Percentiles rank a stretch among this genome's conserved stretches.
These are phyloP conservation scores for Pseudococcus longispinus DNA, from an alignment of 2,888 invertebrate genomes.

Conservation along the genomic window DNA sequence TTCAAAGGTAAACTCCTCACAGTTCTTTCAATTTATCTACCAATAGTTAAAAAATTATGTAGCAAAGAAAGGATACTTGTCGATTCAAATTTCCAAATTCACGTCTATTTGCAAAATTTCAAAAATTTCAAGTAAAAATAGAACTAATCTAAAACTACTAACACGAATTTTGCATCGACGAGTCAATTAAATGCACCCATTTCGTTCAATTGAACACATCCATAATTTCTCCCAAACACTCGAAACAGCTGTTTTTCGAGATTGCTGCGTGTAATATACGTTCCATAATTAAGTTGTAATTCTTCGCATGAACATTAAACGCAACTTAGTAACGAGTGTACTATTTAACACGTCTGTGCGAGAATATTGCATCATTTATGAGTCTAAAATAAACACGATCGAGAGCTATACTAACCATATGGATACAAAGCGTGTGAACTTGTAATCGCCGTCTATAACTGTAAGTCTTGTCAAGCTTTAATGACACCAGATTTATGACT, in stretches of 20 bases:
- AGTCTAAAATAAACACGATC: constrained; percentile 28
- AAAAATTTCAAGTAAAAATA: no score
- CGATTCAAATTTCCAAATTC: no score
- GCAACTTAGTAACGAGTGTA: constrained; percentile 11
- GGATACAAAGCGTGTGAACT: constrained; percentile 28
- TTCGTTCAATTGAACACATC: background rate
- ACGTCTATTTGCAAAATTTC: no score
- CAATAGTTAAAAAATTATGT: no score
- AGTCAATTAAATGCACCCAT: background rate
- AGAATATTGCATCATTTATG: constrained; percentile 31
- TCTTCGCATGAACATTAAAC: background rate
- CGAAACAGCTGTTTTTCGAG: background rate
- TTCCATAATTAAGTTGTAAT: background rate
- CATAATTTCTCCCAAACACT: background rate
- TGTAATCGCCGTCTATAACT: background rate
- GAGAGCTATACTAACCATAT: background rate
- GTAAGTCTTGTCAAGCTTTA: constrained; percentile 22
- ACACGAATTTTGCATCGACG: background rate
- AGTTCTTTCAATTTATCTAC: no score
- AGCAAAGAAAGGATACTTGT: no score
- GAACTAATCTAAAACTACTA: no score
- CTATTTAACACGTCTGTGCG: background rate
- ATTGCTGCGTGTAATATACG: background rate
- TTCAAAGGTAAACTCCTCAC: no score
- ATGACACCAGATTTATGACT: constrained; percentile 26